Evolutionary conservation across 2,888 invertebrate species (phyloP), one percentile per base, ranked within the genome.

Genomic region (Camptogramma bilineatum): DNA sequence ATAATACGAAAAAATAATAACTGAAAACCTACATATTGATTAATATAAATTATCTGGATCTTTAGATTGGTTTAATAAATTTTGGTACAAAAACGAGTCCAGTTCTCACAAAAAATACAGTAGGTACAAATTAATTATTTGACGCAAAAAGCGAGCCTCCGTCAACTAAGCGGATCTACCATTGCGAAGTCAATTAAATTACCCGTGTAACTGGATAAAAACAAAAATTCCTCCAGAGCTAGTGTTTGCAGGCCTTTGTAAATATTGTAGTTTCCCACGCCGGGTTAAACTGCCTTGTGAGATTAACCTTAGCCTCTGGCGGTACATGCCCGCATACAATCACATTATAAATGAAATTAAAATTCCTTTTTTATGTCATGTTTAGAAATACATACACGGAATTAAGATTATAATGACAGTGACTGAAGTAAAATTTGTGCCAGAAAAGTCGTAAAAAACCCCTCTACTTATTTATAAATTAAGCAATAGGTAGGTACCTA

Each of bases 261-360:
- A 82, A 82, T 82, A 82, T 80, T 79, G 73, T 78, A 81, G 80
- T 76, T 72, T 61, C 70, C 64, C 72, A 68, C 69, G 62, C 71
- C 66, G 73, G 68, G 73, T 73, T 77, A 73, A 76, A 78, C 73
- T 74, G 76, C 75, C 76, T 79, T 69, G 68, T 73, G 76, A 82
- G 80, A 82, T 79, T 81, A 79, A 76, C 76, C 75, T 75, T 44
- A 16, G 8, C 16, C 42, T 8, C 13, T 5, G 16, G 3, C 16
- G 1, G 16, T 44, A 44, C 17, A 8, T 16, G 44, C 44, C 44
- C 44, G 44, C 17, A 5, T 17, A 16, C 44, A 17, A 44, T 44
- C 44, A 44, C 16, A 44, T 17, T 44, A 7, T 44, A 17, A n/a
- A n/a, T n/a, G n/a, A n/a, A n/a, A n/a, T n/a, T n/a, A n/a, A n/a